A percentile compares a stretch with the other conserved stretches of the same genome.
Conservation (phyloP, 2,113 vertebrate genomes). For the Rutilus rutilus region DNA sequence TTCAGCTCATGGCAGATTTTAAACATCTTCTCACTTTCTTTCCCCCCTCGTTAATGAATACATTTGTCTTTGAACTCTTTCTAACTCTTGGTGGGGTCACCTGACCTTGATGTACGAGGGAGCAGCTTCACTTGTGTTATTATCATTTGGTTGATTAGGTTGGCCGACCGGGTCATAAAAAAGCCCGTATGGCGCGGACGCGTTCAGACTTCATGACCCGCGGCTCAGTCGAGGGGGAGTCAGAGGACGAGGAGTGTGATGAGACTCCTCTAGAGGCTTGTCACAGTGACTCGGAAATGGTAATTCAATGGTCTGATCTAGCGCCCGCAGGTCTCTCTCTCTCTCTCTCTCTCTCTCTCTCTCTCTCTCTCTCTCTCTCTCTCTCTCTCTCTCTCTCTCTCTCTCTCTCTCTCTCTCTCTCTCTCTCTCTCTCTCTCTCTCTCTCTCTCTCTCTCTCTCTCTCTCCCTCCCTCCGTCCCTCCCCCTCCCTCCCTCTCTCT, state of each 20-base stretch:
- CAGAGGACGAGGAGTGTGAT: slow-evolving; percentile 93
- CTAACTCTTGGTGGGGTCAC: background rate
- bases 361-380: slow-evolving; percentile 46
- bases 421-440: too few species aligned
- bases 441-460: too few species aligned
- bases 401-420: too few species aligned
- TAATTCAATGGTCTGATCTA: slow-evolving; percentile 78
- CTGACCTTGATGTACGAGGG: background rate
- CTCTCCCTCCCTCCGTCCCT: too few species aligned
- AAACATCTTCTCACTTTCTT: background rate
- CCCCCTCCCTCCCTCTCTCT: too few species aligned
- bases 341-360: slow-evolving; percentile 48
- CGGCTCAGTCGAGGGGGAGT: slow-evolving; percentile 88
- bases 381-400: slow-evolving; percentile 41
- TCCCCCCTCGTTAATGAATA: background rate
- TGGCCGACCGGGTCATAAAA: slow-evolving; percentile 88
- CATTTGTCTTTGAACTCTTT: slow-evolving; percentile 1
- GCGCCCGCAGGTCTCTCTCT: slow-evolving; percentile 55
- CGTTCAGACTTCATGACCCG: slow-evolving; percentile 99
- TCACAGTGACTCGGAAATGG: slow-evolving; percentile 99
- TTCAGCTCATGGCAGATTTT: background rate
- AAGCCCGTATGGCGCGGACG: slow-evolving; percentile 99
- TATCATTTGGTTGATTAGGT: slow-evolving; percentile 82
- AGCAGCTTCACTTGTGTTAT: slow-evolving; percentile 66
- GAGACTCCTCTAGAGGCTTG: slow-evolving; percentile 88